A percentile compares a stretch with the other conserved stretches of the same genome.
Conservation (phyloP, 2,113 vertebrate genomes). For the Epinephelus fuscoguttatus region DNA sequence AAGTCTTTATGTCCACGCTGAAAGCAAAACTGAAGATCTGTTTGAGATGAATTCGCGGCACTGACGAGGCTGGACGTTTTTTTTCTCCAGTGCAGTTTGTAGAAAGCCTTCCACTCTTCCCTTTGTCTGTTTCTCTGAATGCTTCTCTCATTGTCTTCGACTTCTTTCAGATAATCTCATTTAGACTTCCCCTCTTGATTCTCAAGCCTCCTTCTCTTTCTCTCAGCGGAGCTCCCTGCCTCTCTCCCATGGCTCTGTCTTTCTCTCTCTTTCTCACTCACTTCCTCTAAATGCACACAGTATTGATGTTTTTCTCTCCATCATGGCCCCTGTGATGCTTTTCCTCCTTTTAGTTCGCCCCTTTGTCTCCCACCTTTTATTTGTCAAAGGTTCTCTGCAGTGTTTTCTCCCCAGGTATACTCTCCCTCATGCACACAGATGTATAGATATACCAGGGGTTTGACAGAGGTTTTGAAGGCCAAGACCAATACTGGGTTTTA, state of each 20-base stretch:
- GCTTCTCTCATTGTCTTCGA: slow-evolving; percentile 75
- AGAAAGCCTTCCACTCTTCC: slow-evolving; percentile 64
- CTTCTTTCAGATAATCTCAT: slow-evolving; percentile 81
- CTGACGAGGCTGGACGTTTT: slow-evolving; percentile 18
- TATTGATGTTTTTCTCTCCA: slow-evolving; percentile 81
- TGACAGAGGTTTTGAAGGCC: slow-evolving; percentile 48
- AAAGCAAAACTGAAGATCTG: slow-evolving; percentile 56
- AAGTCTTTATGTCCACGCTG: slow-evolving; percentile 45
- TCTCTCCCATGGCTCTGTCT: slow-evolving; percentile 72
- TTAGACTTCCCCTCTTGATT: slow-evolving; percentile 77
- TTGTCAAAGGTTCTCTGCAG: slow-evolving; percentile 77
- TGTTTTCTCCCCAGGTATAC: slow-evolving; percentile 76
- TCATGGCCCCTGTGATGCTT: slow-evolving; percentile 76
- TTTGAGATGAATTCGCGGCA: slow-evolving; percentile 35
- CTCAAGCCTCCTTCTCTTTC: slow-evolving; percentile 64
- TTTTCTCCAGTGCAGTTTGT: slow-evolving; percentile 52
- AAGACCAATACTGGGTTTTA: slow-evolving; percentile 39
- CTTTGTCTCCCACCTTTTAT: slow-evolving; percentile 81
- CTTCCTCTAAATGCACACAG: slow-evolving; percentile 75
- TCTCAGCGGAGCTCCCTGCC: slow-evolving; percentile 63
- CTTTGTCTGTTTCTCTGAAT: slow-evolving; percentile 72
- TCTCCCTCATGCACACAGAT: slow-evolving; percentile 53
- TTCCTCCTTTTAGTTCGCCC: slow-evolving; percentile 75
- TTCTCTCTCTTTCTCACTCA: slow-evolving; percentile 63
- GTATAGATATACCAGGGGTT: slow-evolving; percentile 56